phyloP scores from a whole-genome alignment of 2,888 invertebrate genomes.

The Calameuta pallipes region DNA sequence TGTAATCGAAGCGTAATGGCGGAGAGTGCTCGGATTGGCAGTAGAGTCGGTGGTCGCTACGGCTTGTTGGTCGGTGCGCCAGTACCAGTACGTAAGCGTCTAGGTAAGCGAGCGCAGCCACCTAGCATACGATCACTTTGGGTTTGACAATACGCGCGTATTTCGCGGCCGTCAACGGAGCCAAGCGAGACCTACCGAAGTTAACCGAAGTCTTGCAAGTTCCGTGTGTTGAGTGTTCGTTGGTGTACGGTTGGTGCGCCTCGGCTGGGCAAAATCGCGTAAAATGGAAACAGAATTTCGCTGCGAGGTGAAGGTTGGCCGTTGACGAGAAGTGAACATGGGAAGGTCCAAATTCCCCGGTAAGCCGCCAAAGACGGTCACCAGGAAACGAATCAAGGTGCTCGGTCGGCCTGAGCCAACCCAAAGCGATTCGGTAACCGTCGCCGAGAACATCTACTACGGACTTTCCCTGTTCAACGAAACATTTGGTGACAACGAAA shows the following conservation, averaged over 20 bases:
- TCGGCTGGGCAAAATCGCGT: slow-evolving; percentile 49
- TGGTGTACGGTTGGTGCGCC: slow-evolving; percentile 49
- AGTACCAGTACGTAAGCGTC: neutral
- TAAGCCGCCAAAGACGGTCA: slow-evolving; percentile 87
- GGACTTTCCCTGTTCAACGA: slow-evolving; percentile 65
- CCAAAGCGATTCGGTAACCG: slow-evolving; percentile 68
- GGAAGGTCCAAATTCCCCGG: slow-evolving; percentile 89
- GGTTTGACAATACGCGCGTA: slow-evolving; percentile 46
- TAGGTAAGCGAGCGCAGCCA: neutral
- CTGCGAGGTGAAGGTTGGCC: slow-evolving; percentile 66
- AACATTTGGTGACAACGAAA: slow-evolving; percentile 62
- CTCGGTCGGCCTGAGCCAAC: slow-evolving; percentile 72
- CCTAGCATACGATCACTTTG: slow-evolving; percentile 2
- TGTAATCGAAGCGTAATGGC: slow-evolving; percentile 4
- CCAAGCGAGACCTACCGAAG: neutral
- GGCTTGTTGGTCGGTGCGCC: neutral
- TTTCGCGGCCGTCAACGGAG: slow-evolving; percentile 49
- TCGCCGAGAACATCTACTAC: slow-evolving; percentile 67
- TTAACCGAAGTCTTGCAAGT: slow-evolving; percentile 20
- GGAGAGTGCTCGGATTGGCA: neutral
- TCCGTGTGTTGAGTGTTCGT: slow-evolving; percentile 44
- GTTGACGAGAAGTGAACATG: slow-evolving; percentile 75
- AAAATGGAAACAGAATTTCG: slow-evolving; percentile 58
- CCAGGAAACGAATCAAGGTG: slow-evolving; percentile 87
- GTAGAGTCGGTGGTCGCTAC: neutral